These are phyloP conservation scores for Scolanthus callimorphus DNA, from an alignment of 92 coral and sea anemone species.

Conservation along the genomic window DNA sequence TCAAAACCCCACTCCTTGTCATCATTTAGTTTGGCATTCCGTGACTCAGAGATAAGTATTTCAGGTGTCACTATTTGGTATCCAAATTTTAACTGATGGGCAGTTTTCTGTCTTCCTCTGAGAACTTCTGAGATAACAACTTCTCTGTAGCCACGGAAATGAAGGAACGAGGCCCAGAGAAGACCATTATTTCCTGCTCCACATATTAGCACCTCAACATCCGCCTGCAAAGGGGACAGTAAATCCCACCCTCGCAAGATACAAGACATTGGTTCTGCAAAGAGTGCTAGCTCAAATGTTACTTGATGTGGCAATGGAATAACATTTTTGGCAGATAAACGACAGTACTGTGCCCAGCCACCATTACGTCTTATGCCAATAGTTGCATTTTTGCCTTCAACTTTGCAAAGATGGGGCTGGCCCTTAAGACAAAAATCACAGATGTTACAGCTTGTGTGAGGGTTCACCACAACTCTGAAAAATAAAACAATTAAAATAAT, in stretches of 20 bases:
- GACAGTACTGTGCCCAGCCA: conserved; percentile 94
- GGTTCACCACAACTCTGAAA: conserved; percentile 78
- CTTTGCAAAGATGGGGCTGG: conserved; percentile 75
- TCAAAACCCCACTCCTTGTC: conserved; percentile 95
- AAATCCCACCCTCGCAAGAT: conserved; percentile 76
- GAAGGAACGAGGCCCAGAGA: conserved; percentile 70
- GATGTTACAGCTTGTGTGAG: conserved; percentile 69
- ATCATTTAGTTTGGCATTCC: conserved; percentile 64
- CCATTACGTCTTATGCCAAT: conserved; percentile 87
- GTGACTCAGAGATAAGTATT: conserved; percentile 61
- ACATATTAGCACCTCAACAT: conserved; percentile 75
- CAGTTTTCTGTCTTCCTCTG: conserved; percentile 78
- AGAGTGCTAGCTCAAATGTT: conserved; percentile 73
- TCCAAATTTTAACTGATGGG: conserved; percentile 71
- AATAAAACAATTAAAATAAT: too few relatives aligned
- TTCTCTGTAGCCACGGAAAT: conserved; percentile 81
- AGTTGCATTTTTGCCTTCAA: conserved; percentile 67
- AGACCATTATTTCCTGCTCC: conserved; percentile 81
- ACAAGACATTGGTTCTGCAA: conserved; percentile 80
- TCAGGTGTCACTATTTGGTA: conserved; percentile 79
- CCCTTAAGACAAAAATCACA: conserved; percentile 87
- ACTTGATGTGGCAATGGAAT: conserved; percentile 76
- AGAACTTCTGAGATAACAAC: conserved; percentile 72
- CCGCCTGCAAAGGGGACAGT: conserved; percentile 63
- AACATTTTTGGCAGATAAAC: conserved; percentile 70